Conservation (phyloP, 2,797 vertebrate genomes). For the Microhierax caerulescens region DNA sequence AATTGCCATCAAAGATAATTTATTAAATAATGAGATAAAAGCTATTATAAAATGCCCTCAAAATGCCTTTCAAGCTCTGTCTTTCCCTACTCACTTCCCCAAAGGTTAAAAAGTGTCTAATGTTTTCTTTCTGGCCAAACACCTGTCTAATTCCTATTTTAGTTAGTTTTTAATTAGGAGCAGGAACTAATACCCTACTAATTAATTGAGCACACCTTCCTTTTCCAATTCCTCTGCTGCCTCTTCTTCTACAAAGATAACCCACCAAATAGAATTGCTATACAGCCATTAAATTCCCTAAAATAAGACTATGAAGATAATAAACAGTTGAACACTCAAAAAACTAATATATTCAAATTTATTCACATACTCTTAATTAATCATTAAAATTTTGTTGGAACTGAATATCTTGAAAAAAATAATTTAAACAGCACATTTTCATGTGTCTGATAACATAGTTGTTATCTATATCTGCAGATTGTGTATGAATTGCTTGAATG, state of each 20-base stretch:
- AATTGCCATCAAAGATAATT: neutral
- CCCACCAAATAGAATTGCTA: neutral
- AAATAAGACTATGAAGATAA: slow-evolving; percentile 37
- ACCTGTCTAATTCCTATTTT: slow-evolving; percentile 69
- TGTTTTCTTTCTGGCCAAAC: slow-evolving; percentile 51
- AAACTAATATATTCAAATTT: slow-evolving; percentile 45
- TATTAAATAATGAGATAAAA: neutral
- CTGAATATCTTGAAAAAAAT: neutral
- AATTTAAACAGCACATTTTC: slow-evolving; percentile 2
- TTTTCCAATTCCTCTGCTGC: slow-evolving; percentile 19
- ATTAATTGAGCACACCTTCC: slow-evolving; percentile 60
- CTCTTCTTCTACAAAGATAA: neutral
- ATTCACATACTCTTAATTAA: slow-evolving; percentile 56
- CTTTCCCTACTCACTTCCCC: neutral
- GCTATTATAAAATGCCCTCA: neutral
- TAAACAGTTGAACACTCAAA: slow-evolving; percentile 24
- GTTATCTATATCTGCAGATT: neutral
- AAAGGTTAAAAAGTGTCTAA: slow-evolving; percentile 30
- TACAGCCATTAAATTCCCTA: slow-evolving; percentile 20
- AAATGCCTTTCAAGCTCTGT: neutral
- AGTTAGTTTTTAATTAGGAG: slow-evolving; percentile 65
- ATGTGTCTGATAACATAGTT: slow-evolving; percentile 5
- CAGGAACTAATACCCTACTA: slow-evolving; percentile 58
- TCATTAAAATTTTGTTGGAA: slow-evolving; percentile 26
- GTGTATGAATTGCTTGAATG: neutral